Conservation (phyloP, 2,888 invertebrate species). For the Drosophila phalerata region DNA sequence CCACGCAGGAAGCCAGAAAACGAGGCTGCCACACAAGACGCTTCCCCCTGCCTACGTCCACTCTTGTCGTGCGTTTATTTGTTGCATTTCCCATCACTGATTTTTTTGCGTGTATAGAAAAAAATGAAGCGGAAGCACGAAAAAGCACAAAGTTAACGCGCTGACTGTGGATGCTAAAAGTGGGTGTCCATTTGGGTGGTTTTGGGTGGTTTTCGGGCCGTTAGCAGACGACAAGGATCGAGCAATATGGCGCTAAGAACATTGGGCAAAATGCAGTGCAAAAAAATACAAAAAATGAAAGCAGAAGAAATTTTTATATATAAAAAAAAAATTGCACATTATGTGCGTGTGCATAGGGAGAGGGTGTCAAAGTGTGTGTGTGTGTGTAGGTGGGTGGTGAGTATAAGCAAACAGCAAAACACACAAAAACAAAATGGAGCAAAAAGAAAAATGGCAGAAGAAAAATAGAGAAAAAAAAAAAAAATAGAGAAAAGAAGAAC, state of each 20-base stretch:
- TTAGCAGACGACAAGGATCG: conserved; percentile 44
- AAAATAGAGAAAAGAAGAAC: conserved; percentile 14
- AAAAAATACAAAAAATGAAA: conserved; percentile 36
- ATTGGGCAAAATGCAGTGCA: conserved; percentile 74
- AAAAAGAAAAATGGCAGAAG: conserved; percentile 68
- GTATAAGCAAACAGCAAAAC: conserved; percentile 74
- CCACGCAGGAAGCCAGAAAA: conserved; percentile 37
- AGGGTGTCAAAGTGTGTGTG: conserved; percentile 39
- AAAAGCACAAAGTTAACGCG: conserved; percentile 75
- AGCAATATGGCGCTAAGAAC: conserved; percentile 79
- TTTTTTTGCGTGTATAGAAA: conserved; percentile 43
- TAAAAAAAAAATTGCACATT: conserved; percentile 56
- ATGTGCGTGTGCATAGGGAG: conserved; percentile 57
- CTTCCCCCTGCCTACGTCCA: conserved; percentile 8
- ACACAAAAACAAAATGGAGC: conserved; percentile 83
- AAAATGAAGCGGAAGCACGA: conserved; percentile 78
- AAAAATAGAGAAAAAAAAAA: conserved; percentile 19
- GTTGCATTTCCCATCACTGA: conserved; percentile 42
- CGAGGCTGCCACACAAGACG: conserved; percentile 52
- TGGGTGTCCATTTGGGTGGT: conserved; percentile 16
- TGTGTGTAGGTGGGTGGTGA: conserved; percentile 35
- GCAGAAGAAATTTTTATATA: conserved; percentile 24
- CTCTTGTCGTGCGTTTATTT: conserved; percentile 64
- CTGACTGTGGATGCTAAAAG: conserved; percentile 16
- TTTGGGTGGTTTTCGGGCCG: conserved; percentile 19